phyloP scores from a whole-genome alignment of 2,888 invertebrate species.

The Stenodera caucasica region DNA sequence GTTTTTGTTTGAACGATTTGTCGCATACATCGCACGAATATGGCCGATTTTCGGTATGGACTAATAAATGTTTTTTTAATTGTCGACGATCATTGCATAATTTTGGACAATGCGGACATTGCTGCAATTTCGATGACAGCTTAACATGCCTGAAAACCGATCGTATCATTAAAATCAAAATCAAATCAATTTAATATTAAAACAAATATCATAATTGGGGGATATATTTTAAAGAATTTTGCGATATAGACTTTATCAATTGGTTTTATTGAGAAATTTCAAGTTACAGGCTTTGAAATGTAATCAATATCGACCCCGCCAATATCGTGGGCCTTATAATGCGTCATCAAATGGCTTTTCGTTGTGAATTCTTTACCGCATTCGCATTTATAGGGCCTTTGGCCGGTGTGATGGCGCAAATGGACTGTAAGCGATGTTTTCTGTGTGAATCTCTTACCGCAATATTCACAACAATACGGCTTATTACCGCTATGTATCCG shows the following conservation, averaged over 20 bases:
- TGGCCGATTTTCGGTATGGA: conserved; percentile 59
- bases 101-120: conserved; percentile 53
- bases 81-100: conserved; percentile 51
- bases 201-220: too few species aligned
- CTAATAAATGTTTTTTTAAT: conserved; percentile 58
- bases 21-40: conserved; percentile 35
- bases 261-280: neutral
- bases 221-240: too few species aligned
- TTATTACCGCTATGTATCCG: conserved; percentile 61
- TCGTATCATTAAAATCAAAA: conserved; percentile 6
- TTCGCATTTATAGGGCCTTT: conserved; percentile 60
- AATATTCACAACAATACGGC: conserved; percentile 61
- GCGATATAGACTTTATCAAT: too few species aligned
- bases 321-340: conserved; percentile 59
- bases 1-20: conserved; percentile 36
- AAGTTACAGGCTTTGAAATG: conserved; percentile 35
- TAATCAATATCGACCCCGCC: conserved; percentile 48
- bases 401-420: conserved; percentile 61
- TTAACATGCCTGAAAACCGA: neutral
- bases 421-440: conserved; percentile 61
- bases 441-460: conserved; percentile 63
- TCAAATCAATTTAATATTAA: too few species aligned
- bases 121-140: conserved; percentile 10
- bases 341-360: conserved; percentile 61
- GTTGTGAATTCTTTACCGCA: conserved; percentile 64